Conservation (phyloP, 2,888 invertebrate species). For the Allolobophora icterica region DNA sequence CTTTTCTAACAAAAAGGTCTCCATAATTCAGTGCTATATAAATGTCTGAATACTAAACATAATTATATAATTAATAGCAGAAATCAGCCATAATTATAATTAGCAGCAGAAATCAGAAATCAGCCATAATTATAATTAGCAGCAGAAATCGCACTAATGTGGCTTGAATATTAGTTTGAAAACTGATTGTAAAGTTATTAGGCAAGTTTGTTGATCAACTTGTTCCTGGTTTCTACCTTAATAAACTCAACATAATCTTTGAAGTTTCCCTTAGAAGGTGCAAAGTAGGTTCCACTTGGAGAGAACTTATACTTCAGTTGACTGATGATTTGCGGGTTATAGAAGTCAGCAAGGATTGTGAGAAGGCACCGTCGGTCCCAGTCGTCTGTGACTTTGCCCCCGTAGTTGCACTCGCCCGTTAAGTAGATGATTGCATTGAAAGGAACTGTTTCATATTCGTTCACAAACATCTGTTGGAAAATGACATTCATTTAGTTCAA, state of each 20-base stretch:
- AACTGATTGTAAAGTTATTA: background rate
- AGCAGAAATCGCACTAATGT: background rate
- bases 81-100: too few relatives aligned
- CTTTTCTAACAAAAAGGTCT: too few relatives aligned
- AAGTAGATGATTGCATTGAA: slow-evolving; percentile 85
- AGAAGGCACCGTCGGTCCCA: slow-evolving; percentile 87
- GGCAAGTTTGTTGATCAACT: background rate
- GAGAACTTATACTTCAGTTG: slow-evolving; percentile 77
- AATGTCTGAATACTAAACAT: too few relatives aligned
- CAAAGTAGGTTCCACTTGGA: slow-evolving; percentile 71
- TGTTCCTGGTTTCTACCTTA: slow-evolving; percentile 67
- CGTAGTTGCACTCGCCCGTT: slow-evolving; percentile 92
- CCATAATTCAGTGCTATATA: too few relatives aligned
- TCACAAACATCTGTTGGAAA: slow-evolving; percentile 81
- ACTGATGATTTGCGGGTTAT: slow-evolving; percentile 74
- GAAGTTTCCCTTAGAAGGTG: slow-evolving; percentile 78
- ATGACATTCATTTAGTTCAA: background rate
- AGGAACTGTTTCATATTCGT: slow-evolving; percentile 83
- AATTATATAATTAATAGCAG: too few relatives aligned
- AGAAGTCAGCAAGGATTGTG: slow-evolving; percentile 82
- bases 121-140: too few relatives aligned
- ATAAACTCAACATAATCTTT: slow-evolving; percentile 74
- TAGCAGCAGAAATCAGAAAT: too few relatives aligned
- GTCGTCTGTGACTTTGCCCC: slow-evolving; percentile 92
- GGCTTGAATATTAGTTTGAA: too few relatives aligned